These are phyloP conservation scores for Trachelus troglodyta DNA, from an alignment of 2,888 invertebrate species.

Conservation along the genomic window DNA sequence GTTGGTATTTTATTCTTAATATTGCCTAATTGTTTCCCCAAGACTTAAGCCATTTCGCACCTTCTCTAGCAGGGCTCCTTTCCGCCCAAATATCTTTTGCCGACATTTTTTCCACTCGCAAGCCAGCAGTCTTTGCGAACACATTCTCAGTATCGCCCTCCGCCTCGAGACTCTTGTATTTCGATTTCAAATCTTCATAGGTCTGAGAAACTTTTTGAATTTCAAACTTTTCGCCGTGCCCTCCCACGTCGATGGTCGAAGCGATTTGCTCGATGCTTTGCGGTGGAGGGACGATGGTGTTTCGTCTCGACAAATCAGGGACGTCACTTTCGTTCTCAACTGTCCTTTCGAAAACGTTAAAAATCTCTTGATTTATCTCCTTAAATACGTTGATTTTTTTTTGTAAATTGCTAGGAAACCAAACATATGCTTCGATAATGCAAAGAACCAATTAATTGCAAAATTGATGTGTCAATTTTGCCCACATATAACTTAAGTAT, in stretches of 20 bases:
- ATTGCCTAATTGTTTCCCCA: too few species aligned
- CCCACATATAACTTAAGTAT: neutral
- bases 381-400: neutral
- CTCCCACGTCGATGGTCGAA: conserved; percentile 13
- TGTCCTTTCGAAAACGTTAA: neutral
- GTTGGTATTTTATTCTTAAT: too few species aligned
- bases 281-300: conserved; percentile 67
- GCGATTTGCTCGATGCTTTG: conserved; percentile 32
- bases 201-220: conserved; percentile 27
- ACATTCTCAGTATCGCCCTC: conserved; percentile 18
- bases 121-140: neutral
- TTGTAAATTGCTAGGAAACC: neutral
- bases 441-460: too few species aligned
- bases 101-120: neutral
- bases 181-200: conserved; percentile 44
- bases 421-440: neutral
- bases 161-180: conserved; percentile 38
- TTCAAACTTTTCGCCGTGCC: conserved; percentile 21
- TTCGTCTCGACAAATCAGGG: conserved; percentile 64
- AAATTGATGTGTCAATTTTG: too few species aligned
- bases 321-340: conserved; percentile 39
- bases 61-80: conserved; percentile 10
- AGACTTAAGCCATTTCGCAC: neutral
- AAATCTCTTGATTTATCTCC: too few species aligned
- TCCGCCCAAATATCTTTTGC: conserved; percentile 10